Evolutionary conservation across 2,888 invertebrate species (phyloP).

Genomic region (Euplagia quadripunctaria): DNA sequence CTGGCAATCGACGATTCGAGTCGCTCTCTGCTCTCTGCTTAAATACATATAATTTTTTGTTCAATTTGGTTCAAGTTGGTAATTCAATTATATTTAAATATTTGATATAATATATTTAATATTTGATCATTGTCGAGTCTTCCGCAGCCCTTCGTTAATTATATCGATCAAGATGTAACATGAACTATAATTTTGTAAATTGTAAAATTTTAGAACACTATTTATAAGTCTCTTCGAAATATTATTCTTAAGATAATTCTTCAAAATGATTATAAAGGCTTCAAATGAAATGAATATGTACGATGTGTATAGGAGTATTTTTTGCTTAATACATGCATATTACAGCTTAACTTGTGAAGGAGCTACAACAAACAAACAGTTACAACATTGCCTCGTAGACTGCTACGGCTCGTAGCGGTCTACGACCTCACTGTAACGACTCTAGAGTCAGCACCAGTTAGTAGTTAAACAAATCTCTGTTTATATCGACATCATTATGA

Average conservation of each 20-base stretch:
- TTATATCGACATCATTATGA: neutral
- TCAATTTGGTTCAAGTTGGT: neutral
- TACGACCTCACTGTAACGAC: neutral
- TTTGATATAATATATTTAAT: too few relatives aligned
- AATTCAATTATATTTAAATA: neutral
- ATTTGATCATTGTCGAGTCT: neutral
- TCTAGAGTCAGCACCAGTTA: neutral
- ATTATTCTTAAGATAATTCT: neutral
- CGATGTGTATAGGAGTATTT: neutral
- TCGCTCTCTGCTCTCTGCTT: neutral
- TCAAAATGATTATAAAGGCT: neutral
- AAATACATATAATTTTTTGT: neutral
- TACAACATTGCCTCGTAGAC: slow-evolving; percentile 1
- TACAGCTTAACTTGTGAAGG: neutral
- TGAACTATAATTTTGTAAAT: neutral
- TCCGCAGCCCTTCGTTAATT: neutral
- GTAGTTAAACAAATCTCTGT: neutral
- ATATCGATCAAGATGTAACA: neutral
- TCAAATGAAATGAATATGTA: neutral
- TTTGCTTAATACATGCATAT: neutral
- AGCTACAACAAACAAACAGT: neutral
- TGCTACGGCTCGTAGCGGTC: slow-evolving; percentile 14
- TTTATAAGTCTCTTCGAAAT: neutral
- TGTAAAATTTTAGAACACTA: neutral
- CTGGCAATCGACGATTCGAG: too few relatives aligned